Base-by-base conservation (phyloP, 2,888 invertebrate genomes). In the Pterobdella sp. region DNA sequence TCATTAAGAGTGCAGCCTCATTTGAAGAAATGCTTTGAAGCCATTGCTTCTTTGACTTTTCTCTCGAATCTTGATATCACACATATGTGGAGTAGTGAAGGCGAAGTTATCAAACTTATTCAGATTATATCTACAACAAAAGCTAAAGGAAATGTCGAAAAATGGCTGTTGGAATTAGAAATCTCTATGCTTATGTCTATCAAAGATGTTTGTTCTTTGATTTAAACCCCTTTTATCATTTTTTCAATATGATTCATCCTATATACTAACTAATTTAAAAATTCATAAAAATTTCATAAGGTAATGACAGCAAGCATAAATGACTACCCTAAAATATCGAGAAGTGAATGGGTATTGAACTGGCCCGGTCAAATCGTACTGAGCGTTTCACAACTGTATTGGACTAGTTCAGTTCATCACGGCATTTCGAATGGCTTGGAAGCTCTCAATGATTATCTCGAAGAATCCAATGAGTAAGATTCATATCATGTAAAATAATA, bases 121-220 rank as follows among this genome's bases (percentile, higher is more conserved):
- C 84, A 84, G 56, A 79, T 80, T 49, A 84, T 85, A 75, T 82
- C 83, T 1, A 85, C 85, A 0, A 79, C 82, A 1, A 84, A 84
- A 76, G 94, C 95, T 0, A 87, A 93, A 78, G 95, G 95, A 72
- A 94, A 94, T 85, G 95, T 96, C 0, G 96, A 96, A 83, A 94
- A 93, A 85, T 96, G 95, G 96, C 85, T 96, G 72, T 84, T 92
- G 14, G 93, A 94, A 80, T 85, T 96, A 68, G 94, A 95, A 84
- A 84, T 84, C 18, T 88, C 89, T 75, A 95, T 96, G 94, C 90
- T 93, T 80, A 88, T 89, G 77, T 94, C 94, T n/a, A 86, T 95
- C 0, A 90, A 90, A 79, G 85, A 85, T 83, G 86, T 86, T 72
- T 26, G 22, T 18, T 31, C 3, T 56, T 56, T 10, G 29, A 37